Evolutionary conservation across 2,888 invertebrate species (phyloP).

Genomic region (Lathronympha strigana): DNA sequence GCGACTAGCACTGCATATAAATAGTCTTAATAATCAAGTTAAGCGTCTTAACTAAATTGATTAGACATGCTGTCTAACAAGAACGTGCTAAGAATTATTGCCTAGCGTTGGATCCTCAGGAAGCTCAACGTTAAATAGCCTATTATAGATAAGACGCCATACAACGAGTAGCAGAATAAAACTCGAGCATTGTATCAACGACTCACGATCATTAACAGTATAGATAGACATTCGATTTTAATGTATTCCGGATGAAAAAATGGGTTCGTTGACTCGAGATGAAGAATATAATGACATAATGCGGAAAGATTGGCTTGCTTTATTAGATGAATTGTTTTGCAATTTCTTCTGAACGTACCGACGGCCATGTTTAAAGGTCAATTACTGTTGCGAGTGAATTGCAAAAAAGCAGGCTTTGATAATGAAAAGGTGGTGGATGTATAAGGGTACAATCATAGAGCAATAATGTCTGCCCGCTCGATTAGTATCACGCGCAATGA

Average conservation of each 20-base stretch:
- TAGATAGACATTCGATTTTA: conserved; percentile 21
- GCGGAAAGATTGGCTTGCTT: conserved; percentile 37
- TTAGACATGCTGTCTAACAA: conserved; percentile 22
- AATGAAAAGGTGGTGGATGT: conserved; percentile 56
- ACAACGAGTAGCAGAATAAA: conserved; percentile 36
- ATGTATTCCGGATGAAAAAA: conserved; percentile 23
- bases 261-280: conserved; percentile 25
- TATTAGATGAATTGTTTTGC: conserved; percentile 41
- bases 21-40: not conserved
- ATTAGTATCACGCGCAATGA: conserved; percentile 52
- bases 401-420: conserved; percentile 49
- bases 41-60: conserved; percentile 17
- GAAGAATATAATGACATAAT: conserved; percentile 38
- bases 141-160: conserved; percentile 39
- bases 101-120: conserved; percentile 25
- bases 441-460: conserved; percentile 56
- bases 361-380: conserved; percentile 40
- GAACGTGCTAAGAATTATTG: conserved; percentile 29
- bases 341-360: conserved; percentile 38
- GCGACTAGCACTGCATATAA: not conserved
- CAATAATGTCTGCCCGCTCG: conserved; percentile 55
- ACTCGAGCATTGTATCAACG: conserved; percentile 20
- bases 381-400: conserved; percentile 43
- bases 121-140: conserved; percentile 39
- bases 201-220: conserved; percentile 27